Conservation (phyloP, 2,113 vertebrate species). For the Elachura formosa region DNA sequence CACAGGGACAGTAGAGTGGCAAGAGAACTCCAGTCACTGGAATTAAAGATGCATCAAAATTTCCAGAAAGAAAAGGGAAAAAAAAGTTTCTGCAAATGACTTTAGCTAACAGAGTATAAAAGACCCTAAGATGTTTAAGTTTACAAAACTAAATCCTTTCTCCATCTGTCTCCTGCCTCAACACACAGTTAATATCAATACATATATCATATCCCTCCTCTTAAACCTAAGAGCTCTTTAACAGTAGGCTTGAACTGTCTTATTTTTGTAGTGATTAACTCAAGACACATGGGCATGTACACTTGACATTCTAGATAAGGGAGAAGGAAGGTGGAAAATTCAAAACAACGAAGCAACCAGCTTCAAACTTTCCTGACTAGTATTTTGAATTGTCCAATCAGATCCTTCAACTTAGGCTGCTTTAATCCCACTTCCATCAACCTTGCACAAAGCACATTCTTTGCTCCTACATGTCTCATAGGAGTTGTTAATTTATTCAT, state of each 20-base stretch:
- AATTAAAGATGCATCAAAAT: neutral
- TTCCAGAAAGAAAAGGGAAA: neutral
- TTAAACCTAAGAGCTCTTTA: neutral
- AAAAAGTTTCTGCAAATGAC: neutral
- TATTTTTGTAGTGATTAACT: neutral
- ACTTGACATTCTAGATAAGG: neutral
- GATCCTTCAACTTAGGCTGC: neutral
- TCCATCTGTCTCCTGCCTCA: neutral
- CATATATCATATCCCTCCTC: neutral
- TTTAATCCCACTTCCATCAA: neutral
- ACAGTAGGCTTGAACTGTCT: neutral
- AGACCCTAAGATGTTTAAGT: neutral
- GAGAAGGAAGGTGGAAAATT: neutral
- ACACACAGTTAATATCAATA: neutral
- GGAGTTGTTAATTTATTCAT: neutral
- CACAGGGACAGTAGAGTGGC: neutral
- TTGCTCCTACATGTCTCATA: neutral
- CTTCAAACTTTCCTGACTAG: neutral
- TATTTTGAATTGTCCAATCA: neutral
- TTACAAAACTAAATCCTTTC: constrained; percentile 13
- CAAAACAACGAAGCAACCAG: neutral
- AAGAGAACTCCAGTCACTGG: neutral
- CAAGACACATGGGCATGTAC: neutral
- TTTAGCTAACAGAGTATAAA: neutral
- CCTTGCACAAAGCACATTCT: neutral